A percentile compares a stretch with the other conserved stretches of the same genome.
Evolutionary conservation across 2,113 vertebrate genomes (phyloP).

Genomic region (Mastomys coucha): DNA sequence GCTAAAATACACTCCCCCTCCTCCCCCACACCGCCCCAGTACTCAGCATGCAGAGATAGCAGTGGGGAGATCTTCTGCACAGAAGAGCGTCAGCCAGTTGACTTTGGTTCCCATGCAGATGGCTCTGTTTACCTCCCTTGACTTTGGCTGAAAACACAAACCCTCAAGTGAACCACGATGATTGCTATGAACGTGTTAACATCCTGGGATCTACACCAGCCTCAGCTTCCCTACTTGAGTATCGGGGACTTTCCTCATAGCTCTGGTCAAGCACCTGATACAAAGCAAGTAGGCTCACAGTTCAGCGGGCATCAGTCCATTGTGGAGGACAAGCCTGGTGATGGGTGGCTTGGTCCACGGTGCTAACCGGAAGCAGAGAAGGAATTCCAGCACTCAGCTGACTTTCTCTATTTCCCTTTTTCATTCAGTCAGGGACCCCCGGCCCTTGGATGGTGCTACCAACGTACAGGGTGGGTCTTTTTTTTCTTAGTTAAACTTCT

Average conservation of each 20-base stretch:
- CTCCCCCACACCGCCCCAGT: slow-evolving; percentile 30
- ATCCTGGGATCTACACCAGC: not conserved
- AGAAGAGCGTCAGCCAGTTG: slow-evolving; percentile 32
- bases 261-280: not conserved
- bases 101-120: slow-evolving; percentile 36
- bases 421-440: not conserved
- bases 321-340: not conserved
- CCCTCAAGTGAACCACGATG: not conserved
- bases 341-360: not conserved
- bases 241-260: not conserved
- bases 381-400: not conserved
- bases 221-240: not conserved
- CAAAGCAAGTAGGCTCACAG: not conserved
- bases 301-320: not conserved
- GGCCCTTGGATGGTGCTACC: not conserved
- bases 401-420: no score
- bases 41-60: not conserved
- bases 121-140: slow-evolving; percentile 51
- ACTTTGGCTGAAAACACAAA: slow-evolving; percentile 41
- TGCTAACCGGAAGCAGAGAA: not conserved
- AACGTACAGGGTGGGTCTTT: no score
- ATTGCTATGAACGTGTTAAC: not conserved
- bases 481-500: not conserved
- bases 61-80: not conserved
- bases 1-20: slow-evolving; percentile 22